Evolutionary conservation across 2,113 vertebrate genomes (phyloP).

Genomic region (Nothoprocta pentlandii): DNA sequence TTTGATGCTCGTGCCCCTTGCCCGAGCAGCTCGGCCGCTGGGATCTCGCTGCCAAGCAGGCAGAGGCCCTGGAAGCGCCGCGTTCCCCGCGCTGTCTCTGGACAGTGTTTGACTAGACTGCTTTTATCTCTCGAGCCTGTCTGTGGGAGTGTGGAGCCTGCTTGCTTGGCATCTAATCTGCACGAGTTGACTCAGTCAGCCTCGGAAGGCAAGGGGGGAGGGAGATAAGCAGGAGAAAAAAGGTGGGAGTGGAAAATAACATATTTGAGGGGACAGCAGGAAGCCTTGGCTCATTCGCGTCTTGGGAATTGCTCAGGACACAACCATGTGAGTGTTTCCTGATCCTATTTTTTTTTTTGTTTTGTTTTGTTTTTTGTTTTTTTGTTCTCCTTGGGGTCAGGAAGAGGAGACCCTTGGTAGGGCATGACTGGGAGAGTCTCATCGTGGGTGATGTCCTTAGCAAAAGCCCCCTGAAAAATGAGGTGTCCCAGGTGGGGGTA

Average conservation of each 20-base stretch:
- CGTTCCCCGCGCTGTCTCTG: constrained; percentile 29
- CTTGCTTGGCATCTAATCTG: constrained; percentile 59
- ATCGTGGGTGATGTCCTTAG: neutral
- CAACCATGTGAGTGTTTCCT: constrained; percentile 48
- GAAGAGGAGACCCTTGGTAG: neutral
- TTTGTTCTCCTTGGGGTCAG: neutral
- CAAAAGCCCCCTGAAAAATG: neutral
- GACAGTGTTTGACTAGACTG: constrained; percentile 56
- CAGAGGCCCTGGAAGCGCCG: neutral
- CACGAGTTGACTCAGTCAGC: constrained; percentile 33
- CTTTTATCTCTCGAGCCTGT: constrained; percentile 49
- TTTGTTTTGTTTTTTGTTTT: no score
- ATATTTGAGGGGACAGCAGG: constrained; percentile 54
- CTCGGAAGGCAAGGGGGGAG: constrained; percentile 41
- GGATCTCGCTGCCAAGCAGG: neutral
- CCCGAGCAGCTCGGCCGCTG: neutral
- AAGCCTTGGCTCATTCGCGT: neutral
- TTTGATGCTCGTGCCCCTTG: neutral
- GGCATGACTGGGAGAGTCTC: neutral
- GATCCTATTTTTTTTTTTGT: neutral
- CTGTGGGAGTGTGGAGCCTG: constrained; percentile 54
- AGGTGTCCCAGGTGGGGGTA: neutral
- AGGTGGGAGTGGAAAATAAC: constrained; percentile 66
- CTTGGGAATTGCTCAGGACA: constrained; percentile 50
- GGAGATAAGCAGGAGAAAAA: constrained; percentile 55